Percentiles rank a stretch among this genome's conserved stretches.
These are phyloP conservation scores for Anthonomus grandis DNA, from an alignment of 1,140 invertebrate species.

Conservation along the genomic window DNA sequence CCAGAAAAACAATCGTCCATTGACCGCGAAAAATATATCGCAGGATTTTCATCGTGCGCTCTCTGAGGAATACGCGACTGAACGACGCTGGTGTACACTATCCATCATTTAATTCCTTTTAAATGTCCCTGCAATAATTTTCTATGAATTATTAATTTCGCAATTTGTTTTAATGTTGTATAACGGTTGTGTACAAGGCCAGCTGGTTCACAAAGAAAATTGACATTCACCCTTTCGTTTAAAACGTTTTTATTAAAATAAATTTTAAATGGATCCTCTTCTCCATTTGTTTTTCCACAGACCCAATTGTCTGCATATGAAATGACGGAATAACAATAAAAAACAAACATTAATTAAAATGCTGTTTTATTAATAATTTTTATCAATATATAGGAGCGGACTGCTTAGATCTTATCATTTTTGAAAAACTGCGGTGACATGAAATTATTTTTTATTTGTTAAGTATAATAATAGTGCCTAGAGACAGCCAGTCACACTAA, in stretches of 20 bases:
- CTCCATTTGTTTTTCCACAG: background rate
- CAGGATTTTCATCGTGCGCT: conserved; percentile 10
- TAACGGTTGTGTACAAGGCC: background rate
- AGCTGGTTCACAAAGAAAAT: background rate
- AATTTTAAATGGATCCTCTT: background rate
- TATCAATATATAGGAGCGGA: too few relatives aligned
- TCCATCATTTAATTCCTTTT: conserved; percentile 15
- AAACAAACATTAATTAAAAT: background rate
- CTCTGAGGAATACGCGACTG: conserved; percentile 2
- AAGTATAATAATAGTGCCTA: too few relatives aligned
- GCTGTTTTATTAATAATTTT: too few relatives aligned
- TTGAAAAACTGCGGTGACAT: too few relatives aligned
- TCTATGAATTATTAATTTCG: conserved; percentile 10
- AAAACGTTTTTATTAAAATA: background rate
- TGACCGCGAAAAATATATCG: conserved; percentile 16
- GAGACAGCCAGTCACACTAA: too few relatives aligned
- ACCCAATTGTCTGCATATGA: background rate
- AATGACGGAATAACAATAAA: background rate
- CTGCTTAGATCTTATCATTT: too few relatives aligned
- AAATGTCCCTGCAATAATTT: conserved; percentile 4
- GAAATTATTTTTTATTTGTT: too few relatives aligned
- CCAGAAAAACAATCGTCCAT: conserved; percentile 8
- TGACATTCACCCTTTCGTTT: conserved; percentile 7
- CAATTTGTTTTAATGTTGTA: conserved; percentile 12
- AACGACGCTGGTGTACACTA: conserved; percentile 2